phyloP scores from a whole-genome alignment of 2,797 vertebrate species.

The Spondyliosoma cantharus region DNA sequence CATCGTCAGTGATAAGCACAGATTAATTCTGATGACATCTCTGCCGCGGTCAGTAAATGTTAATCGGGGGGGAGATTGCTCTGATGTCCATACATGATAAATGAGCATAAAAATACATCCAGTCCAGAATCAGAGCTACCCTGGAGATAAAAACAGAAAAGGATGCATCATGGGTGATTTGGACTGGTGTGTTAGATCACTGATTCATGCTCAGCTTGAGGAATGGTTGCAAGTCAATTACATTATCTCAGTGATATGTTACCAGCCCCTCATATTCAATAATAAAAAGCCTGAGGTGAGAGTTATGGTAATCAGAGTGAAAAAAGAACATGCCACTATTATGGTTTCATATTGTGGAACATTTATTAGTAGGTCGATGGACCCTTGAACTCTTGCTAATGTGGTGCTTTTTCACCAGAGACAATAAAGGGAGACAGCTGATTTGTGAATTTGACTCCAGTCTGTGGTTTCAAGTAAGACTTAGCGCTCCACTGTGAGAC shows the following conservation, averaged over 20 bases:
- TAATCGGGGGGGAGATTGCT: constrained; percentile 18
- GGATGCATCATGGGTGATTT: constrained; percentile 33
- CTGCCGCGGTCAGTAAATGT: constrained; percentile 20
- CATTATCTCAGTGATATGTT: constrained; percentile 33
- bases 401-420: neutral
- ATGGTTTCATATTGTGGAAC: neutral
- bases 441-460: neutral
- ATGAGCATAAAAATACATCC: constrained; percentile 33
- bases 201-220: constrained; percentile 47
- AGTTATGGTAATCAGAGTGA: constrained; percentile 17
- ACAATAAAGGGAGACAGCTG: neutral
- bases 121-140: constrained; percentile 17
- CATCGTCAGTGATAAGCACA: constrained; percentile 33
- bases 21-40: constrained; percentile 40
- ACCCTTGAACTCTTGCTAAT: neutral
- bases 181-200: constrained; percentile 49
- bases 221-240: constrained; percentile 39
- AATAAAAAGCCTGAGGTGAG: constrained; percentile 7
- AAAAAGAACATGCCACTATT: neutral
- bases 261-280: constrained; percentile 1
- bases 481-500: neutral
- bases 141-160: constrained; percentile 27
- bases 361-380: neutral
- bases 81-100: constrained; percentile 21
- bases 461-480: neutral